Evolutionary conservation across 2,797 vertebrate genomes (phyloP), one percentile per base, ranked within the genome.

Genomic region (Malurus leucopterus): DNA sequence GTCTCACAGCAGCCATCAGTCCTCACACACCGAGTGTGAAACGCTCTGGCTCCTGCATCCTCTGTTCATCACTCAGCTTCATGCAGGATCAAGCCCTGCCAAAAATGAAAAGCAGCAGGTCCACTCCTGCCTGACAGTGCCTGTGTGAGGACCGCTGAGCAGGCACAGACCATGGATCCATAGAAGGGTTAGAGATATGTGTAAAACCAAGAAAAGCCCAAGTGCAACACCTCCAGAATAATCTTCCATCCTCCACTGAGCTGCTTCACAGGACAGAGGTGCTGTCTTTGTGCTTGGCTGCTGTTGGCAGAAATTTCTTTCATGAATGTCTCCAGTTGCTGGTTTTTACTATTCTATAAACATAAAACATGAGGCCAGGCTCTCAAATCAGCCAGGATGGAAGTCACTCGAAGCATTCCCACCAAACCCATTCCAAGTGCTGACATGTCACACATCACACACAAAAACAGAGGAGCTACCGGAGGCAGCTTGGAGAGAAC

Each of bases 1-100:
- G 29, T 7, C 67, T 8, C 17, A n/a, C 57, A 65, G 30, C 26
- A 32, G 50, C 43, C 16, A 23, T 21, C 72, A 20, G 18, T 65
- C 53, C 44, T 50, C 27, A 34, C 0, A 1, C 24, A 43, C 8
- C 0, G 0, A 34, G 14, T 5, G 27, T 3, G 2, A 62, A 65
- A 38, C 14, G 0, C 50, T 29, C 79, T 44, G 54, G 64, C 40
- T 54, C 44, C 61, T 15, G 7, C 2, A 29, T 16, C 23, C 21
- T 15, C 41, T 26, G 14, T 8, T 57, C 43, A 58, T 71, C 34
- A 36, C 32, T 23, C 2, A 0, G 34, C 51, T n/a, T 73, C 0
- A 0, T 11, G n/a, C 19, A 58, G 51, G 13, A 72, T 16, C 34
- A 61, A 55, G 47, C 30, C 30, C 65, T 41, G 13, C 21, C 23